Base-by-base conservation (phyloP, 2,797 vertebrate species). In the Miichthys miiuy region DNA sequence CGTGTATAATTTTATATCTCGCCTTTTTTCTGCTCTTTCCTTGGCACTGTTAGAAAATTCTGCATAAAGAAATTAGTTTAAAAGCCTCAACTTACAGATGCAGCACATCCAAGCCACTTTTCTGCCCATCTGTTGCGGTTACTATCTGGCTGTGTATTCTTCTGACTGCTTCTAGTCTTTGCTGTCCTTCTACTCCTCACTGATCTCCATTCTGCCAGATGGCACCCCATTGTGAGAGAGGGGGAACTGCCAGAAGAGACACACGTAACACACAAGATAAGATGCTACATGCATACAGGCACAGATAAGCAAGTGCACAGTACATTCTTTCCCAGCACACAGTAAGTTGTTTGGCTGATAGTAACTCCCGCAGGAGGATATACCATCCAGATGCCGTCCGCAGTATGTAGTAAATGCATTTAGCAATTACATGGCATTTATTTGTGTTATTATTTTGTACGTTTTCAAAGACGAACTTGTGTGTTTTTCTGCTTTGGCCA, bases 141-240 rank as follows among this genome's bases (percentile, higher is more conserved):
- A 69, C 10, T 25, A 42, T 62, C 23, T 68, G 41, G 66, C 27
- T 25, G 27, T 57, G 47, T 18, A 46, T 58, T 46, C 9, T 8
- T 47, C 51, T 63, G n/a, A 46, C 46, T 58, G 16, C 48, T 60
- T 56, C 50, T 52, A 13, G 25, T 81, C 55, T 61, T 63, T 34
- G 4, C 14, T 66, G 55, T 78, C 44, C 74, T 73, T 64, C 20
- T 64, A 2, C 55, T 69, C 64, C 34, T 73, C 44, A 10, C 41
- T 70, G 67, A 44, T 82, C 23, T 25, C 50, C 46, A 65, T 42
- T 73, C 20, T 72, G 70, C 48, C 60, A 85, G 68, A 80, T 72
- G 76, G 71, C 68, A 73, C 23, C 27, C 13, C 67, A 52, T 51
- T 17, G 27, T 30, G 48, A 58, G 11, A 38, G 34, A 8, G 21